Evolutionary conservation across 1,140 invertebrate species (phyloP).

Genomic region (Aphelenchoides fujianensis): DNA sequence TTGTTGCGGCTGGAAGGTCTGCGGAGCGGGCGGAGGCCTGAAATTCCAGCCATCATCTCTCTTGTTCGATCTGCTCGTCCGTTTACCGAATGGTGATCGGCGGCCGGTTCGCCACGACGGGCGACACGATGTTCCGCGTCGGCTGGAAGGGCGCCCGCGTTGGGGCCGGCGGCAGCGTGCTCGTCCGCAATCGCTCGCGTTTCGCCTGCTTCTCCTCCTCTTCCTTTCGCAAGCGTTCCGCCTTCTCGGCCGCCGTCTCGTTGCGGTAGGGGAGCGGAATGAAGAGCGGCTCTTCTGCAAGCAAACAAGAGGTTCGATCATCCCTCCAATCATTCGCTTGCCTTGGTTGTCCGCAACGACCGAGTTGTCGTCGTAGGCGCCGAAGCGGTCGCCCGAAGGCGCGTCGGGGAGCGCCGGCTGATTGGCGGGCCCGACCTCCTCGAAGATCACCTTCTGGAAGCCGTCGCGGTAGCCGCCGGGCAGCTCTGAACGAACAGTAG

Average conservation of each 20-base stretch:
- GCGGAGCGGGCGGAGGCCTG: constrained; percentile 18
- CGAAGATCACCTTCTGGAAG: constrained; percentile 55
- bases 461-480: constrained; percentile 54
- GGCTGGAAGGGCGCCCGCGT: too few species aligned
- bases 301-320: constrained; percentile 27
- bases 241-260: constrained; percentile 46
- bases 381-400: constrained; percentile 35
- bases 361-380: constrained; percentile 50
- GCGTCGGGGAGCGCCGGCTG: constrained; percentile 35
- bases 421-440: constrained; percentile 39
- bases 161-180: background rate
- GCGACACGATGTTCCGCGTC: constrained; percentile 28
- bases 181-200: constrained; percentile 12
- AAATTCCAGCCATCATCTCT: too few species aligned
- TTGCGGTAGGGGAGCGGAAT: constrained; percentile 55
- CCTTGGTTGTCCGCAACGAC: constrained; percentile 42
- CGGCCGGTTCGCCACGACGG: constrained; percentile 26
- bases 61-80: too few species aligned
- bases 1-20: too few species aligned
- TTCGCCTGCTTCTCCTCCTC: constrained; percentile 13
- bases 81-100: constrained; percentile 42
- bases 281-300: constrained; percentile 49
- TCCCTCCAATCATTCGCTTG: constrained; percentile 1
- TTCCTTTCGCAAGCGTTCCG: constrained; percentile 44
- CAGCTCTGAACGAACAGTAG: too few species aligned